Evolutionary conservation across 2,113 vertebrate species (phyloP).

Genomic region (Taxidea taxus): DNA sequence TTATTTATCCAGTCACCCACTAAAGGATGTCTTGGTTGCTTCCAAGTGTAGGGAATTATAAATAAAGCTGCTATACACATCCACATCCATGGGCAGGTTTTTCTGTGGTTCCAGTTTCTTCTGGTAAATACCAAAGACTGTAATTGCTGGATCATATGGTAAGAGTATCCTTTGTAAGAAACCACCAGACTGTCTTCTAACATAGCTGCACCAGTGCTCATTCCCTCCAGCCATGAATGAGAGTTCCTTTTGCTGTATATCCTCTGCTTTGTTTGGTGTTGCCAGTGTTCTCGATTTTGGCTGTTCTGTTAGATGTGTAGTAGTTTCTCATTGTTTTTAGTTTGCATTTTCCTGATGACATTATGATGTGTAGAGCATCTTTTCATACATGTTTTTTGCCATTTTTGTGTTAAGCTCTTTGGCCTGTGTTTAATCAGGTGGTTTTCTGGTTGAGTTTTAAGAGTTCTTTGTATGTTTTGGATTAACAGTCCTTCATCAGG

Average conservation of each 20-base stretch:
- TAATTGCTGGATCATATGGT: not conserved
- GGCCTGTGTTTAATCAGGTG: not conserved
- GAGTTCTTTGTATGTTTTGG: not conserved
- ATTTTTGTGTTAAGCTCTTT: not conserved
- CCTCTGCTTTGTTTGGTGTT: not conserved
- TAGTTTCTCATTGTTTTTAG: not conserved
- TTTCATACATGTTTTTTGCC: not conserved
- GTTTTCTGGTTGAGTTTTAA: not conserved
- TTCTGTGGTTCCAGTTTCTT: not conserved
- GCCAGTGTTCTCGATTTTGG: not conserved
- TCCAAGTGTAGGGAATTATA: not conserved
- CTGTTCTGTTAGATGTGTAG: not conserved
- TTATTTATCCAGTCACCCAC: not conserved
- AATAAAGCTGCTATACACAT: not conserved
- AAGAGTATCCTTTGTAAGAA: not conserved
- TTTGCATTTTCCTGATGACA: not conserved
- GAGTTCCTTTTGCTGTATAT: not conserved
- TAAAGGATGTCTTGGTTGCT: not conserved
- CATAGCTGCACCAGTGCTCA: not conserved
- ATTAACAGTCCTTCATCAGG: not conserved
- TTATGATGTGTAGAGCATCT: not conserved
- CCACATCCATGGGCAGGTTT: not conserved
- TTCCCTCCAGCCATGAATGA: not conserved
- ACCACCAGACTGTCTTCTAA: not conserved
- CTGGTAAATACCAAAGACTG: not conserved